These are phyloP conservation scores for Tenthredo notha DNA, from an alignment of 2,888 invertebrate species.

Conservation along the genomic window DNA sequence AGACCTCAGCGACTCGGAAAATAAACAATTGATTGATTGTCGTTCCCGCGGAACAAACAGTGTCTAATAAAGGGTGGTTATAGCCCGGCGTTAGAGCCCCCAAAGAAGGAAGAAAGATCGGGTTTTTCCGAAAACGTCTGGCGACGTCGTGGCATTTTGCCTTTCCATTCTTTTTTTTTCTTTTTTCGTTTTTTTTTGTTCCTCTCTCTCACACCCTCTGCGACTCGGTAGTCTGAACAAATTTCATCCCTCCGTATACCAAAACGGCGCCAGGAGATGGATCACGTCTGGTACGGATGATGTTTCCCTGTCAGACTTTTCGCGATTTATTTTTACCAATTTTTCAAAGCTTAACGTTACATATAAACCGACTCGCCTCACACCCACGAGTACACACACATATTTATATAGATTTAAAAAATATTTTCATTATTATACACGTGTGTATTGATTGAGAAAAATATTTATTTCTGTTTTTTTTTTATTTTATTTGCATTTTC, in stretches of 20 bases:
- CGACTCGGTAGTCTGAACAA: background rate
- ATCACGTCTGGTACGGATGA: slow-evolving; percentile 31
- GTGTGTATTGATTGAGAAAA: too few species aligned
- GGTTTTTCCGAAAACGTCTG: background rate
- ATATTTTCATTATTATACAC: background rate
- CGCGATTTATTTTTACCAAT: slow-evolving; percentile 1
- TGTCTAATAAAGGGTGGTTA: slow-evolving; percentile 5
- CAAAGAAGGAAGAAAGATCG: background rate
- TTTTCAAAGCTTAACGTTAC: background rate
- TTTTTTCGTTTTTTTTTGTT: too few species aligned
- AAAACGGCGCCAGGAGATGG: slow-evolving; percentile 30
- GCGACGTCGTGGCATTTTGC: background rate
- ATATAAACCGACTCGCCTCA: background rate
- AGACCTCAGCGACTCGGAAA: background rate
- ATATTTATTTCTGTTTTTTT: too few species aligned
- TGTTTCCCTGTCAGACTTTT: slow-evolving; percentile 4
- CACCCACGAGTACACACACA: background rate
- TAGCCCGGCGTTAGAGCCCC: background rate
- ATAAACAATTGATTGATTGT: slow-evolving; percentile 29
- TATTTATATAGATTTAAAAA: too few species aligned
- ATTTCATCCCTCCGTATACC: background rate
- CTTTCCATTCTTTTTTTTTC: background rate
- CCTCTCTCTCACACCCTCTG: background rate
- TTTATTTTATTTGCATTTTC: too few species aligned
- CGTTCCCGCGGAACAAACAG: slow-evolving; percentile 26